These are phyloP conservation scores for Caenorhabditis macrosperma DNA, from an alignment of 2,888 invertebrate species.

Conservation along the genomic window DNA sequence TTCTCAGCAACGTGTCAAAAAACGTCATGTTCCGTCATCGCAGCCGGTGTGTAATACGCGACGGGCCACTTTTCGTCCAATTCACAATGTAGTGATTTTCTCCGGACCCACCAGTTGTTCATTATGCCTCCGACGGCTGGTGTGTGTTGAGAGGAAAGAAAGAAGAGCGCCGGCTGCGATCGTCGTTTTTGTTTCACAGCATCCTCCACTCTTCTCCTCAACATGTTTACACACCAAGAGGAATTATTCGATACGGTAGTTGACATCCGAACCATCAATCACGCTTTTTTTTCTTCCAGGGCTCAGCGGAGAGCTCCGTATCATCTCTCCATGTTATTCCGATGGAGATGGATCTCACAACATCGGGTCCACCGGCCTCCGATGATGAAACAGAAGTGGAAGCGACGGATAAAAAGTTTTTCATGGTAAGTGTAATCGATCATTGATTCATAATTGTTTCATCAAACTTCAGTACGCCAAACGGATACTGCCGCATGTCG, in stretches of 20 bases:
- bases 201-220: neutral
- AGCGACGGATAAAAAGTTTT: slow-evolving; percentile 63
- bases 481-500: slow-evolving; percentile 79
- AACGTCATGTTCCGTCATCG: slow-evolving; percentile 53
- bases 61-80: slow-evolving; percentile 38
- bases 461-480: slow-evolving; percentile 72
- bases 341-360: slow-evolving; percentile 76
- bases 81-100: slow-evolving; percentile 55
- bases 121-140: slow-evolving; percentile 37
- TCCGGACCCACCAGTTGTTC: slow-evolving; percentile 56
- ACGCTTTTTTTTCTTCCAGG: slow-evolving; percentile 58
- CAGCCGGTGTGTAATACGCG: slow-evolving; percentile 45
- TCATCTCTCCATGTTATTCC: slow-evolving; percentile 74
- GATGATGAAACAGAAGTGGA: slow-evolving; percentile 73
- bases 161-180: slow-evolving; percentile 8
- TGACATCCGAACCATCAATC: too few species aligned
- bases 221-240: slow-evolving; percentile 52
- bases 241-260: slow-evolving; percentile 57
- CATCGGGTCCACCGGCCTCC: slow-evolving; percentile 71
- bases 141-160: slow-evolving; percentile 19
- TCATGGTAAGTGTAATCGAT: slow-evolving; percentile 48
- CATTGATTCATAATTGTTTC: neutral
- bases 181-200: neutral
- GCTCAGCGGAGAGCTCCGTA: slow-evolving; percentile 66
- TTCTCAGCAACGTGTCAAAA: slow-evolving; percentile 45